Percentiles rank a stretch among this genome's conserved stretches.
Conservation (phyloP, 1,140 invertebrate species). For the Sycobia sp. region DNA sequence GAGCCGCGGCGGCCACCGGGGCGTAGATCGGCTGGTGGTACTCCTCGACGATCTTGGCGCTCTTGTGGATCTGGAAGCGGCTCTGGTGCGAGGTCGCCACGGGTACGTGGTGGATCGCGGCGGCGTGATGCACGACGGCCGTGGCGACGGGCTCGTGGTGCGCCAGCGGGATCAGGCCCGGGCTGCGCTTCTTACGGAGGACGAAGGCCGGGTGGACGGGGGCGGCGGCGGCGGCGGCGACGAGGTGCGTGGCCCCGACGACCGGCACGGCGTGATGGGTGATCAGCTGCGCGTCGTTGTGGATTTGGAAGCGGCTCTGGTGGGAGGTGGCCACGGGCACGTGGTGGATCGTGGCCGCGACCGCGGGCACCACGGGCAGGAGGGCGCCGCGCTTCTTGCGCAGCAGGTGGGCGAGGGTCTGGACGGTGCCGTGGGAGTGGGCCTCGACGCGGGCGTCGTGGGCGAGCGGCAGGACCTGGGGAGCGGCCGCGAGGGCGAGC, state of each 20-base stretch:
- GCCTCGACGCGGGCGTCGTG: too few relatives aligned
- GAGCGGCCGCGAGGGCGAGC: neutral
- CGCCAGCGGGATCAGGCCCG: too few relatives aligned
- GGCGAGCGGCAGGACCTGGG: neutral
- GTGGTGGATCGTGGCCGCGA: neutral
- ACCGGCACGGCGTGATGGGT: constrained; percentile 12
- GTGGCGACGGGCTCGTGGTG: neutral
- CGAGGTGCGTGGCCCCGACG: neutral
- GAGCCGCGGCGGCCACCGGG: neutral
- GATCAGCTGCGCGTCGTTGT: constrained; percentile 18
- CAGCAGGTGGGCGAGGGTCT: neutral
- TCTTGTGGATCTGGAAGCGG: constrained; percentile 23
- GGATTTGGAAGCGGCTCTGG: constrained; percentile 26
- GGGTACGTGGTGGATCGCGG: neutral
- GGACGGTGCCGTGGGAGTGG: neutral
- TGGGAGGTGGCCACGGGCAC: constrained; percentile 13
- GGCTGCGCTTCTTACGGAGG: too few relatives aligned
- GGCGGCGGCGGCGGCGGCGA: neutral
- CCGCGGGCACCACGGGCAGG: neutral
- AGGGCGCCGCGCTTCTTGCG: constrained; percentile 3
- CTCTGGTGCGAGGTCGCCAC: constrained; percentile 11
- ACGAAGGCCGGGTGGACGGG: too few relatives aligned
- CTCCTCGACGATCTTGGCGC: constrained; percentile 24
- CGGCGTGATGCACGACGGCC: neutral
- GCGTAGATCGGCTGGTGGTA: constrained; percentile 9